These are phyloP conservation scores for Ips typographus DNA, from an alignment of 1,140 invertebrate species.

Conservation along the genomic window DNA sequence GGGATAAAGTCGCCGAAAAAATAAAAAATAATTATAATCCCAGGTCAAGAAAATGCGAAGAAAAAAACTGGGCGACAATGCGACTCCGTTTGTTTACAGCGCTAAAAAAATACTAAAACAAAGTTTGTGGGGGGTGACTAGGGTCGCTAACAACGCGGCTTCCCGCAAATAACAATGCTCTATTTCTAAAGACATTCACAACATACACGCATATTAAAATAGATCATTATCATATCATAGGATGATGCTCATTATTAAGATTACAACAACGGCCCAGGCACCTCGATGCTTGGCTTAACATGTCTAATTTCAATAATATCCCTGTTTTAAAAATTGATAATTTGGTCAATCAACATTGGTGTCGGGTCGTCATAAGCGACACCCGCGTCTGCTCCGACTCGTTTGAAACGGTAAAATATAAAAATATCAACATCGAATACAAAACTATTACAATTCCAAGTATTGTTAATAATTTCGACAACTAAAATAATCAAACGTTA, in stretches of 20 bases:
- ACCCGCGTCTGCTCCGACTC: constrained; percentile 14
- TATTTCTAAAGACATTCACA: constrained; percentile 52
- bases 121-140: constrained; percentile 50
- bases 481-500: constrained; percentile 43
- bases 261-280: constrained; percentile 51
- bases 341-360: constrained; percentile 49
- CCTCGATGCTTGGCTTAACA: constrained; percentile 47
- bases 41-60: constrained; percentile 11
- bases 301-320: constrained; percentile 48
- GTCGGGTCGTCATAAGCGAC: constrained; percentile 33
- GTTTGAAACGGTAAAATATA: constrained; percentile 43
- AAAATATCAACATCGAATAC: constrained; percentile 53
- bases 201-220: constrained; percentile 54
- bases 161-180: constrained; percentile 52
- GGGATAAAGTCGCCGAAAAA: no score
- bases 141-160: constrained; percentile 53
- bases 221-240: constrained; percentile 49
- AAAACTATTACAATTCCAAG: constrained; percentile 48
- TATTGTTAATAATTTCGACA: constrained; percentile 45
- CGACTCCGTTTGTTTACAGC: constrained; percentile 1
- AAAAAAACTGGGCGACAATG: neutral
- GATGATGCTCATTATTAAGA: constrained; percentile 48
- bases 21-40: no score
- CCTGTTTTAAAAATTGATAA: constrained; percentile 50
- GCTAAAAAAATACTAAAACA: constrained; percentile 34